These are phyloP conservation scores for Eleutherodactylus coqui DNA, from an alignment of 2,797 vertebrate genomes.

Conservation along the genomic window DNA sequence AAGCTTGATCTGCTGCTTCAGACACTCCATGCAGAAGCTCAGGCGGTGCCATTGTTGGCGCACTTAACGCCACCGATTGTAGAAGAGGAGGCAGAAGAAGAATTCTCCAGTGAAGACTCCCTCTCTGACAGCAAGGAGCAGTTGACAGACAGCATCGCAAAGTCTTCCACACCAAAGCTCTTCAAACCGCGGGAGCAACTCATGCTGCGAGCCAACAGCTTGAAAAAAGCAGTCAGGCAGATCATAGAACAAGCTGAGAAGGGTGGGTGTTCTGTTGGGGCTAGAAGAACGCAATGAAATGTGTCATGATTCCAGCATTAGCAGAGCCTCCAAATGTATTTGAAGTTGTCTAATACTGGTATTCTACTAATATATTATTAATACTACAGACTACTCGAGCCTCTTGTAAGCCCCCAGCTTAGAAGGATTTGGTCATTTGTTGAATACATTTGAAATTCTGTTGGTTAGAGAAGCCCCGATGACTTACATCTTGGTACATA, in stretches of 20 bases:
- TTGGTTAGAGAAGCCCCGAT: not conserved
- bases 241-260: conserved; percentile 96
- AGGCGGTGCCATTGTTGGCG: conserved; percentile 73
- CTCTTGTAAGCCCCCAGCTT: not conserved
- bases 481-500: not conserved
- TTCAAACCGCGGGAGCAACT: conserved; percentile 88
- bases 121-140: conserved; percentile 88
- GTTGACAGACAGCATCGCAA: conserved; percentile 80
- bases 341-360: not conserved
- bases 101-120: conserved; percentile 88
- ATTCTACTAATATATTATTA: not conserved
- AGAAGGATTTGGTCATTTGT: not conserved
- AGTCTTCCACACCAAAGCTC: conserved; percentile 78
- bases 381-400: not conserved
- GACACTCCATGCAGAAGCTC: conserved; percentile 85
- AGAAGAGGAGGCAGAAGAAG: conserved; percentile 83
- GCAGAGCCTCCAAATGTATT: not conserved
- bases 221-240: conserved; percentile 96
- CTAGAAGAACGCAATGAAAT: not conserved
- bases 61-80: conserved; percentile 81
- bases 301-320: conserved; percentile 16
- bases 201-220: conserved; percentile 93
- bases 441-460: not conserved
- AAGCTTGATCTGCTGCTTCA: conserved; percentile 94
- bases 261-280: conserved; percentile 75